Base-by-base conservation (phyloP, 2,797 vertebrate genomes). In the Onychomys arenicola region DNA sequence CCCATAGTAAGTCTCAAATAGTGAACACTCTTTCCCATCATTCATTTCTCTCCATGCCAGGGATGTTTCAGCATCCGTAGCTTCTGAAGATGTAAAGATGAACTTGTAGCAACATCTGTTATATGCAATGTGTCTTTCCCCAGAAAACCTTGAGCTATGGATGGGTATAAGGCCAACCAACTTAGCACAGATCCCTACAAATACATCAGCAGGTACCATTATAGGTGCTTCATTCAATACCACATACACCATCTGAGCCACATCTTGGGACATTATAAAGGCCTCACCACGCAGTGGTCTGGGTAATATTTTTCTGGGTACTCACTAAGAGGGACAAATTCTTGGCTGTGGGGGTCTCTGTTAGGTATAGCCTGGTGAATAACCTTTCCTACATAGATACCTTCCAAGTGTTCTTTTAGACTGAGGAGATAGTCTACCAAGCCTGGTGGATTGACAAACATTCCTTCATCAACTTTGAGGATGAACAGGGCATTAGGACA, bases 41-140 rank as follows among this genome's bases (percentile, higher is more conserved):
- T 95, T 98, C 27, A 99, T 98, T 96, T 99, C 99, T 57, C 96
- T 97, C 99, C 99, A 99, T 71, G 98, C 98, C 49, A 89, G 93
- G 32, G 98, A 85, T 14, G 99, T 97, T 97, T 99, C 99, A 0
- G 98, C 92, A 32, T 98, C 98, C 6, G 80, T 94, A 96, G 99
- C 97, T 78, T 97, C 96, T 0, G 98, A 99, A 8, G 99, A 99
- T 97, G 98, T 99, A 98, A 99, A 99, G 95, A 99, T 98, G 94
- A 99, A 99, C 94, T 98, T 98, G 86, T 99, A 99, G 98, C 99
- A 99, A 98, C 99, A 99, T 81, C 98, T 97, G n/a, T 99, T 99
- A 98, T 99, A 99, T 78, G 98, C 98, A 94, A 99, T 97, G 83
- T 99, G 99, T 43, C 97, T 99, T 3, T 98, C 98, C 84, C 99